Evolutionary conservation across 2,797 vertebrate genomes (phyloP).

Genomic region (Hydrocynus forskahlii): DNA sequence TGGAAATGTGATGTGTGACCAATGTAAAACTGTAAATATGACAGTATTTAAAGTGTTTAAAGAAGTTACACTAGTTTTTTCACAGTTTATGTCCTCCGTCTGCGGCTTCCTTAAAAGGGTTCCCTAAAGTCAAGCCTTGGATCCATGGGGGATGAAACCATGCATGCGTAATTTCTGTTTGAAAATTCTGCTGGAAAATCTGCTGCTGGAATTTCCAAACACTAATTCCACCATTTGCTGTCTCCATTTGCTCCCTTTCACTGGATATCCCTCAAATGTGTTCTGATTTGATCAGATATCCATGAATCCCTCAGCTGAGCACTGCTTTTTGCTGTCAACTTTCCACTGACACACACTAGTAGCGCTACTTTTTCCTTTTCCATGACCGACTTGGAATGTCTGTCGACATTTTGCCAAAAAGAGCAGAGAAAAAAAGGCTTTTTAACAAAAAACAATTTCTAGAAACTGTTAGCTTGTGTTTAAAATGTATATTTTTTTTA

Average conservation of each 20-base stretch:
- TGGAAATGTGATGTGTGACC: no score
- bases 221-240: not conserved
- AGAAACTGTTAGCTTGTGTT: no score
- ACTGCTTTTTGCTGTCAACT: not conserved
- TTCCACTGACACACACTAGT: not conserved
- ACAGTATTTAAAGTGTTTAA: no score
- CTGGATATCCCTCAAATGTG: not conserved
- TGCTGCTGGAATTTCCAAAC: not conserved
- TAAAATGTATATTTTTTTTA: no score
- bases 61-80: no score
- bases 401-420: no score
- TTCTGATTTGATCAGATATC: not conserved
- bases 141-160: not conserved
- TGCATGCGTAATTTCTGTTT: not conserved
- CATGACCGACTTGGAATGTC: no score
- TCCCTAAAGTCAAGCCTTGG: not conserved
- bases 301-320: not conserved
- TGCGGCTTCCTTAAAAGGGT: not conserved
- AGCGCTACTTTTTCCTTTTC: not conserved
- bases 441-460: no score
- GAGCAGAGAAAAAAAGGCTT: no score
- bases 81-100: no score
- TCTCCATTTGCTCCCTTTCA: not conserved
- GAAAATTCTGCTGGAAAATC: not conserved
- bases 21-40: no score